These are phyloP conservation scores for Diachasmimorpha longicaudata DNA, from an alignment of 1,140 invertebrate species.

Conservation along the genomic window DNA sequence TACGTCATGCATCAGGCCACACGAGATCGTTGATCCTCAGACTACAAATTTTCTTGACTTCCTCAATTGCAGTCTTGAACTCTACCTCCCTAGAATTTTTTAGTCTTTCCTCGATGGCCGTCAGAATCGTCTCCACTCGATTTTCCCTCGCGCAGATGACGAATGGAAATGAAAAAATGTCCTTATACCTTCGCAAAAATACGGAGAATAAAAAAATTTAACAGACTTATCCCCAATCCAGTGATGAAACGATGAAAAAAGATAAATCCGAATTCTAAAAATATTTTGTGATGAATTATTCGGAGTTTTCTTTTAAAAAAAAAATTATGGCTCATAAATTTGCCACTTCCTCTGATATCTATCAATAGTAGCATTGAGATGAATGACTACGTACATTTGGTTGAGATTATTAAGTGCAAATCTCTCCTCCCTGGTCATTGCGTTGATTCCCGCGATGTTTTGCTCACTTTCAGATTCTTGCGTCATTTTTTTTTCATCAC, in stretches of 20 bases:
- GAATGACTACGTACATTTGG: conserved; percentile 53
- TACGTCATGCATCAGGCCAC: background rate
- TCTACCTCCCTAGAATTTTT: conserved; percentile 65
- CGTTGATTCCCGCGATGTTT: conserved; percentile 64
- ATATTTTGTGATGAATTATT: too few relatives aligned
- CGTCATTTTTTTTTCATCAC: conserved; percentile 64
- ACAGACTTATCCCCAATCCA: too few relatives aligned
- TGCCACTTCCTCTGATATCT: background rate
- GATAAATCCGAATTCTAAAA: too few relatives aligned
- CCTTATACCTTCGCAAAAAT: conserved; percentile 63
- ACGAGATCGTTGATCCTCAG: conserved; percentile 67
- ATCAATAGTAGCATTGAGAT: background rate
- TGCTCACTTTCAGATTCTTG: conserved; percentile 69
- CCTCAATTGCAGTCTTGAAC: conserved; percentile 66
- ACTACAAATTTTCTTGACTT: conserved; percentile 74
- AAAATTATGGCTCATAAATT: too few relatives aligned
- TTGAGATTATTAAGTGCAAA: conserved; percentile 63
- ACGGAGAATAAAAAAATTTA: background rate
- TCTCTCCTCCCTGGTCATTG: conserved; percentile 64
- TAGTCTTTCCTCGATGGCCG: conserved; percentile 64
- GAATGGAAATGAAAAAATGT: conserved; percentile 75
- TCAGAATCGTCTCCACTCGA: conserved; percentile 68
- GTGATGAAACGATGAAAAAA: too few relatives aligned
- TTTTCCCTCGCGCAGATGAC: conserved; percentile 74
- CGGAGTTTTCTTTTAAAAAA: too few relatives aligned